Percentiles rank a stretch among this genome's conserved stretches.
These are phyloP conservation scores for Vimba vimba DNA, from an alignment of 2,113 vertebrate genomes.

Conservation along the genomic window DNA sequence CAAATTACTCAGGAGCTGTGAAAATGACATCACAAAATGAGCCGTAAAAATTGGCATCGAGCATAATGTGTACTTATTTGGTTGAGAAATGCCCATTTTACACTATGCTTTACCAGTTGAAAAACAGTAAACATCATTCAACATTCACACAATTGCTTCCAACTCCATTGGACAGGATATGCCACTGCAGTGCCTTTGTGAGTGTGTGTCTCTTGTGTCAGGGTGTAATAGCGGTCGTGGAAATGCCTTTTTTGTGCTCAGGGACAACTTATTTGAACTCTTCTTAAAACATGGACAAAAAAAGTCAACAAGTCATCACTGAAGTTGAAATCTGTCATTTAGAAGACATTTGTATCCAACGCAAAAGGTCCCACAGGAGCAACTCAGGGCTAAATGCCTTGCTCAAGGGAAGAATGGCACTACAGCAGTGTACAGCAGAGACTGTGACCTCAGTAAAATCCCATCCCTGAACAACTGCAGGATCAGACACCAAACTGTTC, in stretches of 20 bases:
- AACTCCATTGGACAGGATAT: background rate
- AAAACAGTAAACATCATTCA: no score
- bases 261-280: background rate
- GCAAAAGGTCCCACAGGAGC: slow-evolving; percentile 14
- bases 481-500: background rate
- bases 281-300: slow-evolving; percentile 1
- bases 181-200: background rate
- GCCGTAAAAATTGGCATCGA: no score
- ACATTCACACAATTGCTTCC: background rate
- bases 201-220: background rate
- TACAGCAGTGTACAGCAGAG: no score
- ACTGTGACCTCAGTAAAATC: slow-evolving; percentile 19
- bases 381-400: slow-evolving; percentile 23
- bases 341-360: slow-evolving; percentile 24
- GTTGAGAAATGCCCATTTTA: background rate
- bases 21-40: no score
- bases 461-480: background rate
- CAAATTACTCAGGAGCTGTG: no score
- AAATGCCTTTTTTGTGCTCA: background rate
- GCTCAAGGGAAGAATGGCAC: slow-evolving; percentile 23
- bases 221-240: background rate
- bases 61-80: background rate
- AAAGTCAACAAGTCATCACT: slow-evolving; percentile 35
- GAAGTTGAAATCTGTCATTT: slow-evolving; percentile 42
- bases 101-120: background rate